phyloP scores from a whole-genome alignment of 2,113 vertebrate genomes.

The Rattus rattus region DNA sequence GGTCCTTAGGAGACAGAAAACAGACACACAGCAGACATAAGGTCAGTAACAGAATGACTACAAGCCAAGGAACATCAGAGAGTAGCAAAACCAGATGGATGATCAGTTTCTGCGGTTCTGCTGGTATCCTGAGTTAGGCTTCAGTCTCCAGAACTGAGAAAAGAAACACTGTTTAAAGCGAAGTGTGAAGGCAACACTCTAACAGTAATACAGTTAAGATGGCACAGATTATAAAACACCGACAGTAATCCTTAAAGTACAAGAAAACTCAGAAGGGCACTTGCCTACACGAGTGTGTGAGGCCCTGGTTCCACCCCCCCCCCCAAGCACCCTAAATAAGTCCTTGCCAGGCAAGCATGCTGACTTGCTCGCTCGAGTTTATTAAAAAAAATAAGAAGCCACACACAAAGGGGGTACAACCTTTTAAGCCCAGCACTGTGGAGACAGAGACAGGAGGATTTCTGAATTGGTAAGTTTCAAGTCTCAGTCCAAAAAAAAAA shows the following conservation, averaged over 20 bases:
- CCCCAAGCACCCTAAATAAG: not conserved
- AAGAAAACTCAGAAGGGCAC: not conserved
- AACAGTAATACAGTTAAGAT: not conserved
- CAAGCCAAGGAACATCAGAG: not conserved
- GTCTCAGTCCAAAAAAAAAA: not conserved
- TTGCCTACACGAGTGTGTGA: too few species aligned
- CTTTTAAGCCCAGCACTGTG: not conserved
- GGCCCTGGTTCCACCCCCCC: not conserved
- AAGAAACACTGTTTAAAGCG: slow-evolving; percentile 20
- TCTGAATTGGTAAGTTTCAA: not conserved
- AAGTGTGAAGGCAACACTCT: not conserved
- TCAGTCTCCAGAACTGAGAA: slow-evolving; percentile 1
- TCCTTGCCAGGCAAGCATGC: not conserved
- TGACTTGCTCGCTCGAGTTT: too few species aligned
- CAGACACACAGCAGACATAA: not conserved
- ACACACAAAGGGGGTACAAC: not conserved
- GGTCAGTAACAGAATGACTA: not conserved
- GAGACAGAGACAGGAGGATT: not conserved
- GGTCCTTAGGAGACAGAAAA: not conserved
- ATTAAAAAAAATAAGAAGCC: not conserved
- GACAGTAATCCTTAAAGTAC: not conserved
- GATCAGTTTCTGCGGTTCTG: not conserved
- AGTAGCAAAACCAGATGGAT: not conserved
- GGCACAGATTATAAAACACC: not conserved
- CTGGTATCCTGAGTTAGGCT: not conserved